A percentile compares a stretch with the other conserved stretches of the same genome.
These are phyloP conservation scores for Ciona savignyi DNA, from an alignment of 23 tunicate genomes.

Conservation along the genomic window DNA sequence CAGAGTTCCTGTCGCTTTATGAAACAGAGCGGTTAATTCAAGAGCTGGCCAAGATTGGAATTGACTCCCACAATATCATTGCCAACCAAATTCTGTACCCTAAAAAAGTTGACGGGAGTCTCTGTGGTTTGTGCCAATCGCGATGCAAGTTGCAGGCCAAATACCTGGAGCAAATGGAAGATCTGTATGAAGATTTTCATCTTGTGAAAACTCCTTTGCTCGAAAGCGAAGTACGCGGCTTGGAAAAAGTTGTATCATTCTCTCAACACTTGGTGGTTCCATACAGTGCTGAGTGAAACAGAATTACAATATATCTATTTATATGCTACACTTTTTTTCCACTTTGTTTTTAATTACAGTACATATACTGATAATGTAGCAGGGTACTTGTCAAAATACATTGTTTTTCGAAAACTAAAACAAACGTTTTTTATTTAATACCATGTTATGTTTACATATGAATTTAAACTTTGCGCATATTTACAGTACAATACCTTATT, in stretches of 20 bases:
- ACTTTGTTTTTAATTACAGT: too few relatives aligned
- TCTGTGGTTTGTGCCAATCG: constrained; percentile 60
- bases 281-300: constrained; percentile 9
- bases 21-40: constrained; percentile 95
- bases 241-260: constrained; percentile 72
- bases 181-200: constrained; percentile 91
- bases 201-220: constrained; percentile 82
- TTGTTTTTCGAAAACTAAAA: too few relatives aligned
- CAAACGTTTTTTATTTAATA: too few relatives aligned
- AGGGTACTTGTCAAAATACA: too few relatives aligned
- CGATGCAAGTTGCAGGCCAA: constrained; percentile 82
- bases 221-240: constrained; percentile 94
- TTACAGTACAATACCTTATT: too few relatives aligned
- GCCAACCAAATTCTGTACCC: constrained; percentile 83
- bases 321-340: too few relatives aligned
- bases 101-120: constrained; percentile 36
- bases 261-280: constrained; percentile 58
- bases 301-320: too few relatives aligned
- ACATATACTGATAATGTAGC: too few relatives aligned
- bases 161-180: constrained; percentile 82
- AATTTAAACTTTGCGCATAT: too few relatives aligned
- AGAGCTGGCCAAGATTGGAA: constrained; percentile 84
- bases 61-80: constrained; percentile 84
- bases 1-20: constrained; percentile 91
- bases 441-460: too few relatives aligned